Conservation (phyloP, 2,113 vertebrate species). For the Clarias batrachus region DNA sequence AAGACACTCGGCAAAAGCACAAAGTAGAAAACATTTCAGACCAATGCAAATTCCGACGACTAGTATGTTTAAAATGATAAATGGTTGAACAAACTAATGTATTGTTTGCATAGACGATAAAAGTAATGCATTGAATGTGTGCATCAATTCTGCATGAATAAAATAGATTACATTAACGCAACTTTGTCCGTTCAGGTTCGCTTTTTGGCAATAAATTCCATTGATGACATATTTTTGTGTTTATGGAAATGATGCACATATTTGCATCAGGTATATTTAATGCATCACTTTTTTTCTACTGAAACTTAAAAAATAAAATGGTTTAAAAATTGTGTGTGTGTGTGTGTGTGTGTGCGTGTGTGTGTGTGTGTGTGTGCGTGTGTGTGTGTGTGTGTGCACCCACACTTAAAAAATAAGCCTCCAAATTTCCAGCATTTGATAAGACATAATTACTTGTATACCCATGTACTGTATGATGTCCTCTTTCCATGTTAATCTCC, state of each 20-base stretch:
- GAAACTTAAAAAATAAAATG: not conserved
- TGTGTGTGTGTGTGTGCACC: not conserved
- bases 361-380: not conserved
- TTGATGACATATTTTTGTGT: not conserved
- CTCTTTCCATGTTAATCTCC: not conserved
- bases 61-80: constrained; percentile 27
- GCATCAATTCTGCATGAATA: constrained; percentile 1
- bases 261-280: not conserved
- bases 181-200: not conserved
- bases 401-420: not conserved
- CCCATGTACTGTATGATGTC: not conserved
- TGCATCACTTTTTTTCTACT: not conserved
- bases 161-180: constrained; percentile 20
- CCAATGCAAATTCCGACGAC: constrained; percentile 1
- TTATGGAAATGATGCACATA: not conserved
- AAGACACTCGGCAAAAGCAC: not conserved
- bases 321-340: not conserved
- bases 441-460: not conserved
- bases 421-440: not conserved
- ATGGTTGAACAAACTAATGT: constrained; percentile 21
- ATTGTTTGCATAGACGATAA: constrained; percentile 13
- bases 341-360: not conserved
- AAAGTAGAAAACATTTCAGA: constrained; percentile 16
- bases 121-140: not conserved
- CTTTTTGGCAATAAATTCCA: not conserved